These are phyloP conservation scores for Aulostomus chinensis DNA, from an alignment of 2,797 vertebrate genomes.

Conservation along the genomic window DNA sequence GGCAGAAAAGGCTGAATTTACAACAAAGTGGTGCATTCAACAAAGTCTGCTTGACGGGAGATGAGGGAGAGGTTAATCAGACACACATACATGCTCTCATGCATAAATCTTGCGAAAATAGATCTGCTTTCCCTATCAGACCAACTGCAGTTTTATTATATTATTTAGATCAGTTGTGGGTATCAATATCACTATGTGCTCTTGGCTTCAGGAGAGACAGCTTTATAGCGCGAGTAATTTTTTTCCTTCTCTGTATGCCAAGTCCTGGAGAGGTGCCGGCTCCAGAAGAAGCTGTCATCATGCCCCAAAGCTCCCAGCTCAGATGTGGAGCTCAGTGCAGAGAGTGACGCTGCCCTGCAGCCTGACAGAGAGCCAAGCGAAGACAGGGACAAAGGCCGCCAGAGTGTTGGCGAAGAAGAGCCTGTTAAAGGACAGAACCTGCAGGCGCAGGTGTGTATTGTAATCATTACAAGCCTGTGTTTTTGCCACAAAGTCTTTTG, in stretches of 20 bases:
- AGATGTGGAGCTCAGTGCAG: conserved; percentile 78
- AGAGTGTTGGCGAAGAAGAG: conserved; percentile 30
- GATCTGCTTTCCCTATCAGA: conserved; percentile 11
- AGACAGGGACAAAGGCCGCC: conserved; percentile 25
- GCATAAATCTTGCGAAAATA: conserved; percentile 13
- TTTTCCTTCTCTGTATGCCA: conserved; percentile 17
- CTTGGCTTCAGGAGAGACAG: too few species aligned
- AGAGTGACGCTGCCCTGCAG: conserved; percentile 69
- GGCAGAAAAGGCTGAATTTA: conserved; percentile 44
- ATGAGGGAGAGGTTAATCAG: conserved; percentile 28
- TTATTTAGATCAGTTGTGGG: too few species aligned
- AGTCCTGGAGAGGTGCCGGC: conserved; percentile 68
- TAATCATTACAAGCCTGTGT: conserved; percentile 21
- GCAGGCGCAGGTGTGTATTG: conserved; percentile 74
- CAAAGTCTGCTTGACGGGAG: conserved; percentile 27
- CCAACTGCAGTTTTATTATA: too few species aligned
- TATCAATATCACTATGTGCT: too few species aligned
- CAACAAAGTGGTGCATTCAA: conserved; percentile 34
- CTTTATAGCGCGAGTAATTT: too few species aligned
- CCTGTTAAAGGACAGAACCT: conserved; percentile 65
- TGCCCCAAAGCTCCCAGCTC: conserved; percentile 52
- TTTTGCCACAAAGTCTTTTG: conserved; percentile 28
- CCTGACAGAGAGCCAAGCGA: conserved; percentile 44
- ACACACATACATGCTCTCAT: neutral
- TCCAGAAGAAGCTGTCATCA: conserved; percentile 68